Percentiles rank a stretch among this genome's conserved stretches.
Evolutionary conservation across 2,888 invertebrate genomes (phyloP).

Genomic region (Argyresthia albistria): DNA sequence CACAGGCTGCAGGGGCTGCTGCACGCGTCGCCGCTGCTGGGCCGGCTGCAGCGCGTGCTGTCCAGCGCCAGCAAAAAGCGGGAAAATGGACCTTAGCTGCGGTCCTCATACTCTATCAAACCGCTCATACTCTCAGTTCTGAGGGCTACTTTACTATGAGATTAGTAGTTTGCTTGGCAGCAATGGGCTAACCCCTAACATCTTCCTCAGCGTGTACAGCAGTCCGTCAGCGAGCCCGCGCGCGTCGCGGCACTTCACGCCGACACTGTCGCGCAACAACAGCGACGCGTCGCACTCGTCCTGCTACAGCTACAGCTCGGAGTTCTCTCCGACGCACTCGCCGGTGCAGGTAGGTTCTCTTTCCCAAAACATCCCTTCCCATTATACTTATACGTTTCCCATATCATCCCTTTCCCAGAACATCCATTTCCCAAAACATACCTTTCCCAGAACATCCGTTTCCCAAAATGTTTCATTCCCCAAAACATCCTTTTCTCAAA

Average conservation of each 20-base stretch:
- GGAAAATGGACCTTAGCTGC: no score
- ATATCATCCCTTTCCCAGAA: no score
- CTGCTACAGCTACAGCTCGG: conserved; percentile 88
- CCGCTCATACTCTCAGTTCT: no score
- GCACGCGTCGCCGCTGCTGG: conserved; percentile 57
- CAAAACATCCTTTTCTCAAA: no score
- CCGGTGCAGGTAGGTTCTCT: conserved; percentile 86
- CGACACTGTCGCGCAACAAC: conserved; percentile 89
- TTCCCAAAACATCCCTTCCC: no score
- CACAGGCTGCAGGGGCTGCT: not conserved
- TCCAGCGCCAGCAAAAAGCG: conserved; percentile 90
- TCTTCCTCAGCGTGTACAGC: conserved; percentile 74
- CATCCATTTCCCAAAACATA: no score
- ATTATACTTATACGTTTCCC: no score
- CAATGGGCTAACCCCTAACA: not conserved
- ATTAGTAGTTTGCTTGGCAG: no score
- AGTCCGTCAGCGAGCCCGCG: conserved; percentile 91
- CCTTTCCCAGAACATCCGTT: no score
- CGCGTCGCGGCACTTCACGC: conserved; percentile 88
- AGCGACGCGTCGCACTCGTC: conserved; percentile 93
- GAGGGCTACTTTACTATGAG: no score
- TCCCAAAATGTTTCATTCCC: no score
- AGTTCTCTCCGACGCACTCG: conserved; percentile 89
- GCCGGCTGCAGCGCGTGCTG: conserved; percentile 78
- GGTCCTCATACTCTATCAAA: no score